Evolutionary conservation across 2,888 invertebrate species (phyloP).

Genomic region (Acronicta psi): DNA sequence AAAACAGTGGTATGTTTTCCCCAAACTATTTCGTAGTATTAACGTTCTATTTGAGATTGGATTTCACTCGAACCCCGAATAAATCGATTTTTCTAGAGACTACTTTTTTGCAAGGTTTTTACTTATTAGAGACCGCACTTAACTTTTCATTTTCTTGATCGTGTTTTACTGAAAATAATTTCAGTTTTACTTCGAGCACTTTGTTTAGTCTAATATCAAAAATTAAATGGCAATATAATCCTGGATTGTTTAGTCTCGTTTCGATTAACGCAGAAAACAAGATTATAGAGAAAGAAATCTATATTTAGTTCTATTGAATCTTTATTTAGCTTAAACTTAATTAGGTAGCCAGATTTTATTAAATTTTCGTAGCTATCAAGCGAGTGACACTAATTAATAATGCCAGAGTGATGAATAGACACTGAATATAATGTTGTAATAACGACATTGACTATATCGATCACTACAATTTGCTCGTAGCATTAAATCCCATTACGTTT

Average conservation of each 20-base stretch:
- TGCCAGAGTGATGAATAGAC: too few relatives aligned
- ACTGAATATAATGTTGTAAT: too few relatives aligned
- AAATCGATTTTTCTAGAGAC: background rate
- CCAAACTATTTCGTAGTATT: too few relatives aligned
- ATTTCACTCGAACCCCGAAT: background rate
- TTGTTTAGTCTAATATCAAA: background rate
- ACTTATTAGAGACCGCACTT: background rate
- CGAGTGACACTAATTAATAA: too few relatives aligned
- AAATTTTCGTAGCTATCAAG: too few relatives aligned
- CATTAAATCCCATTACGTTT: too few relatives aligned
- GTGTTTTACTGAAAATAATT: background rate
- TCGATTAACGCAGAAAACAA: background rate
- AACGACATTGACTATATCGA: too few relatives aligned
- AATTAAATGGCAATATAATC: background rate
- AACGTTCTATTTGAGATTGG: too few relatives aligned
- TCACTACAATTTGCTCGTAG: too few relatives aligned
- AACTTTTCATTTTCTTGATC: background rate
- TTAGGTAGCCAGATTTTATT: too few relatives aligned
- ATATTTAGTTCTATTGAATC: too few relatives aligned
- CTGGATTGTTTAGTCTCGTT: background rate
- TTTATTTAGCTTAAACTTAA: too few relatives aligned
- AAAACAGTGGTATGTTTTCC: constrained; percentile 13
- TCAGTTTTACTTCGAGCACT: background rate
- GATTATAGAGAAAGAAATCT: background rate
- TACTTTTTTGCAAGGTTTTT: background rate